Evolutionary conservation across 23 tunicate species (phyloP), one percentile per base, ranked within the genome.

Genomic region (Halocynthia roretzi): DNA sequence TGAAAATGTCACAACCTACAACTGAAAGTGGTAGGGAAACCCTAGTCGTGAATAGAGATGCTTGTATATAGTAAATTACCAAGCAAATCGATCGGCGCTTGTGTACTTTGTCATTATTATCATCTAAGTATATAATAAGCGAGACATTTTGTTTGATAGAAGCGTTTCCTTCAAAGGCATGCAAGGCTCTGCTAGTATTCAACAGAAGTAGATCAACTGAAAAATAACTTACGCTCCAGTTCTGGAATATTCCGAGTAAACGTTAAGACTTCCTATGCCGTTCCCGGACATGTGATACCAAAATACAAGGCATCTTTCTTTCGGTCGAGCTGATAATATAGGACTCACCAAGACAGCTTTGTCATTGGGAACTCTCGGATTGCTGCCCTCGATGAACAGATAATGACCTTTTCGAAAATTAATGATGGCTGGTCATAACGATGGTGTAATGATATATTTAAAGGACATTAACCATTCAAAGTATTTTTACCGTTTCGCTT

Each of bases 221-320:
- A 71, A 17, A 72, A 49, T 19, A 0, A n/a, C 67, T 53, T 7
- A 69, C 65, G 50, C 22, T 80, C 71, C 56, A 69, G 54, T 80
- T 56, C 58, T 56, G 5, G 53, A 10, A 66, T 86, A 85, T 22
- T 82, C 76, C 22, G 87, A 83, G 67, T n/a, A 51, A 5, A 86
- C 85, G 6, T 70, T 73, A 15, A 92, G 53, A n/a, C 65, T 14
- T 8, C 98, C 98, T 44, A 86, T 82, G 19, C 74, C 76, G 9
- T 81, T 78, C 51, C 98, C 98, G 0, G 2, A 67, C 98, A 92
- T 92, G 79, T 92, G 92, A 71, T 92, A 86, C 92, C 92, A 92
- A 80, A 92, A 82, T 11, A 68, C 68, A 6, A 92, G 80, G 52
- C 98, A 92, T n/a, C 80, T 66, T 52, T 82, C 55, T 14, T 15